Evolutionary conservation across 1,140 invertebrate species (phyloP), one percentile per base, ranked within the genome.

Genomic region (Drosophila nannoptera): DNA sequence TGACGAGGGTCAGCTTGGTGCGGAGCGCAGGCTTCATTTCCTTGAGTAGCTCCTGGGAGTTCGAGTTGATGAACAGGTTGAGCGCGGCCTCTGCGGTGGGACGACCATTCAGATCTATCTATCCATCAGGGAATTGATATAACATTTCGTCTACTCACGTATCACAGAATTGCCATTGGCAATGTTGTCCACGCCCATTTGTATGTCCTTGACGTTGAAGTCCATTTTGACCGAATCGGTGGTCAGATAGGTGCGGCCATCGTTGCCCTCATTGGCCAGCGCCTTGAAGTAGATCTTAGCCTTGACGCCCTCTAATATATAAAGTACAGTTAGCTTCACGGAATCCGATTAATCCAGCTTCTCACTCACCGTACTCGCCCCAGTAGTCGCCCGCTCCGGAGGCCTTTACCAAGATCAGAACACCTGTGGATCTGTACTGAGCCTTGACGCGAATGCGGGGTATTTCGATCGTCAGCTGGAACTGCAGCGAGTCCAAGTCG

Each of bases 21-120:
- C 95, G 93, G 32, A 96, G 90, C 86, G 94, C 93, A 0, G 95
- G 95, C 88, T 96, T 96, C 95, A 96, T 96, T 91, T 96, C 95
- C 80, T 94, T 95, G 7, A 96, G 84, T 7, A 96, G 89, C 69
- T 96, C 95, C 80, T 96, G 95, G 1, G 94, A 92, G 84, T 96
- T 95, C 0, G 93, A 94, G 86, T 96, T 96, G 86, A 96, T 96
- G 88, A 96, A 96, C n/a, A 88, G 71, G 90, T 96, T 96, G 43
- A 96, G 86, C 35, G 95, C 95, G 31, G 95, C 94, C 87, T 95
- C 95, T 96, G 90, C 63, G 90, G 53, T 7, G 2, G 9, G 4
- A 3, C 11, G 36, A n/a, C 58, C 7, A 35, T 38, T 36, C 22
- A 22, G 40, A 11, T 3, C 16, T 2, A 7, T 43, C 32, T n/a